Evolutionary conservation across 2,888 invertebrate genomes (phyloP).

Genomic region (Drosophila recens): DNA sequence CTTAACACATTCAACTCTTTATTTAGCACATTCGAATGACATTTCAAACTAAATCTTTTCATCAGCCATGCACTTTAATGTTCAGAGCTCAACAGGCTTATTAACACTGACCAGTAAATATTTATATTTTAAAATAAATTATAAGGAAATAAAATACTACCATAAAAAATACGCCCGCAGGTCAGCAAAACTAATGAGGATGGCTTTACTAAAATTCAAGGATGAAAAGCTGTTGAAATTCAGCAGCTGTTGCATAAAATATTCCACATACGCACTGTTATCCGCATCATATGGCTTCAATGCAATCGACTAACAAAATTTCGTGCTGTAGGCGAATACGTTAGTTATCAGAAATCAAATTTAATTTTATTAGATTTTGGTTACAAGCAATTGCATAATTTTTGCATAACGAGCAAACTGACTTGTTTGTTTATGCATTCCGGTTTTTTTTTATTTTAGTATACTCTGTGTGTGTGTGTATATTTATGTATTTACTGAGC

Average conservation of each 20-base stretch:
- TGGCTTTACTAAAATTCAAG: not conserved
- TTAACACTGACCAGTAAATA: not conserved
- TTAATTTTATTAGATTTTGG: conserved; percentile 29
- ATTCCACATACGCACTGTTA: conserved; percentile 31
- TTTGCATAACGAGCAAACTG: conserved; percentile 25
- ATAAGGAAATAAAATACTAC: not conserved
- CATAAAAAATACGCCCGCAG: not conserved
- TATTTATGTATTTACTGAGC: conserved; percentile 51
- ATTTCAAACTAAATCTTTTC: not conserved
- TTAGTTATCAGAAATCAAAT: conserved; percentile 30
- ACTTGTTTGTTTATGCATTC: conserved; percentile 46
- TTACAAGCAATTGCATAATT: conserved; percentile 39
- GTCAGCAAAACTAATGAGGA: not conserved
- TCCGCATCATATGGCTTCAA: conserved; percentile 18
- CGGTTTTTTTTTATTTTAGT: conserved; percentile 11
- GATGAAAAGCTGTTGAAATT: conserved; percentile 3
- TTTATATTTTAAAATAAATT: not conserved
- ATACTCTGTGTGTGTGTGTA: conserved; percentile 4
- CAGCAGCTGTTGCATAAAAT: conserved; percentile 22
- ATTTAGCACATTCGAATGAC: not conserved
- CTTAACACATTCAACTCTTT: not conserved
- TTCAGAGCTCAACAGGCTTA: not conserved
- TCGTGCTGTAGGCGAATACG: conserved; percentile 10
- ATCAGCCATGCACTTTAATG: too few species aligned
- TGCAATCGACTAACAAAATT: conserved; percentile 29